Evolutionary conservation across 2,113 vertebrate species (phyloP).

Genomic region (Limanda limanda): DNA sequence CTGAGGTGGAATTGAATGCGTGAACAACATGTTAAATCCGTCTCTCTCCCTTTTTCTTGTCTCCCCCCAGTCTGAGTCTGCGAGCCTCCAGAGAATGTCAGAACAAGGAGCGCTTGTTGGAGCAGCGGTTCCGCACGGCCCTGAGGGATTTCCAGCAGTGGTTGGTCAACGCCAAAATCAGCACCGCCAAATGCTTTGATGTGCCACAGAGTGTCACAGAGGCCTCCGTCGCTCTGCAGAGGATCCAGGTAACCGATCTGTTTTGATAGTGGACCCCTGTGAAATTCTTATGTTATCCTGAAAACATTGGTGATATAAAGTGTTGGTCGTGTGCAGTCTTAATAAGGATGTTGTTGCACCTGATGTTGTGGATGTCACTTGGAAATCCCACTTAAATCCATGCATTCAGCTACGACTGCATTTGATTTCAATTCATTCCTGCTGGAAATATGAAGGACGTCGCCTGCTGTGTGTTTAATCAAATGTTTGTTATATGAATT

Average conservation of each 20-base stretch:
- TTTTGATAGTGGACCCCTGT: not conserved
- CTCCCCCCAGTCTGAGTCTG: conserved; percentile 87
- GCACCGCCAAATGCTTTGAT: conserved; percentile 95
- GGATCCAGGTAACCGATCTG: conserved; percentile 89
- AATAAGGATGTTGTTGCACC: not conserved
- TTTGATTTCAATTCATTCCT: not conserved
- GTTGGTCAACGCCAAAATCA: conserved; percentile 94
- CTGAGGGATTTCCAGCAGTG: conserved; percentile 96
- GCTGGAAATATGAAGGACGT: not conserved
- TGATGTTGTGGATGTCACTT: not conserved
- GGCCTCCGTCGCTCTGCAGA: conserved; percentile 87
- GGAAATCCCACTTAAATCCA: not conserved
- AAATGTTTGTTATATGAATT: too few species aligned
- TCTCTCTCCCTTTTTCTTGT: conserved; percentile 16
- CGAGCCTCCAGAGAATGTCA: conserved; percentile 94
- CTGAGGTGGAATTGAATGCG: conserved; percentile 11
- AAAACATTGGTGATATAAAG: conserved; percentile 5
- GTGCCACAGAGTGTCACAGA: conserved; percentile 90
- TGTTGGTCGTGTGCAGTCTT: not conserved
- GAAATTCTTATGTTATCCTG: not conserved
- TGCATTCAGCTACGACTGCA: not conserved
- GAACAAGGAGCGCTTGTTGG: conserved; percentile 94
- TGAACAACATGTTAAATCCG: conserved; percentile 23
- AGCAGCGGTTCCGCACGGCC: conserved; percentile 90
- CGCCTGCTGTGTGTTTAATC: too few species aligned